Conservation (phyloP, 2,797 vertebrate genomes). For the Coccyzus lansbergi region DNA sequence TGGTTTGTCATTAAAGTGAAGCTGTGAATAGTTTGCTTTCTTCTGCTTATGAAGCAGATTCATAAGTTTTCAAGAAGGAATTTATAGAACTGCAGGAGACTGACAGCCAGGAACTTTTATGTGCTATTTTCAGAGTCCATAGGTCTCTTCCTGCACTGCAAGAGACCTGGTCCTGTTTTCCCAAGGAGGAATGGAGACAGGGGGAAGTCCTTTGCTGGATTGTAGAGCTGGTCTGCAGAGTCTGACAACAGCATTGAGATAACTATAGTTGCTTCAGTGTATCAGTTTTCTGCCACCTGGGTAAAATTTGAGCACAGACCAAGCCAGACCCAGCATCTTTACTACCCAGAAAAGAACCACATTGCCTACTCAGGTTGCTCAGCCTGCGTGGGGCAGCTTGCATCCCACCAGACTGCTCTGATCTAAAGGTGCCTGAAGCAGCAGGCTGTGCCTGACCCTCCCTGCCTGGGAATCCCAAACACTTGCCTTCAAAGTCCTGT, state of each 20-base stretch:
- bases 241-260: not conserved
- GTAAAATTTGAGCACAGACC: not conserved
- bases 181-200: not conserved
- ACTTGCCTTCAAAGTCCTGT: not conserved
- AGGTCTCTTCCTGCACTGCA: not conserved
- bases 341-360: not conserved
- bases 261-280: not conserved
- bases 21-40: not conserved
- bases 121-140: conserved; percentile 19
- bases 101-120: not conserved
- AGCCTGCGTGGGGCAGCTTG: not conserved
- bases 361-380: not conserved
- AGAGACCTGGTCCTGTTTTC: not conserved
- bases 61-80: not conserved
- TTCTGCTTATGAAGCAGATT: not conserved
- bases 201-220: not conserved
- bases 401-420: not conserved
- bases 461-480: not conserved
- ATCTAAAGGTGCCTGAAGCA: not conserved
- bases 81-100: not conserved
- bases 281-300: not conserved
- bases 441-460: not conserved
- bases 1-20: not conserved
- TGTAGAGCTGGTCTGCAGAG: not conserved
- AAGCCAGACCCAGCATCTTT: not conserved